These are phyloP conservation scores for Parauchenoglanis punctatus DNA, from an alignment of 2,797 vertebrate genomes.

Conservation along the genomic window DNA sequence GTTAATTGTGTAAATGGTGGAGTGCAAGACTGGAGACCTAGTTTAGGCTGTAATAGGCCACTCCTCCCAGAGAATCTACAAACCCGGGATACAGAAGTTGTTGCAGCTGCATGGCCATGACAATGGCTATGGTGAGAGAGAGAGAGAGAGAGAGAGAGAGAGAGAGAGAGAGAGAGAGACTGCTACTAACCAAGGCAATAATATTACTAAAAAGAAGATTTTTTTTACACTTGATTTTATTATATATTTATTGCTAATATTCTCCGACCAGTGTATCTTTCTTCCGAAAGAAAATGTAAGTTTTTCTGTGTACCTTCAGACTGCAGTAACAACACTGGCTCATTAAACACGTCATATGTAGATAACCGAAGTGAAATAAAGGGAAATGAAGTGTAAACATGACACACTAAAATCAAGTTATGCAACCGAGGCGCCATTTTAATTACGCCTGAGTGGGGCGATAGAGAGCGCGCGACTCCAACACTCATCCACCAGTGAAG, in stretches of 20 bases:
- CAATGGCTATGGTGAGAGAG: too few relatives aligned
- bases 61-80: too few relatives aligned
- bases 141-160: too few relatives aligned
- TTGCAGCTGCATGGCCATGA: too few relatives aligned
- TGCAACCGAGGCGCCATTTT: not conserved
- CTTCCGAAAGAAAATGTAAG: not conserved
- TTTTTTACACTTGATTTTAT: not conserved
- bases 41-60: too few relatives aligned
- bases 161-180: too few relatives aligned
- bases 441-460: not conserved
- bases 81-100: too few relatives aligned
- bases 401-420: not conserved
- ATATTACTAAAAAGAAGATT: not conserved
- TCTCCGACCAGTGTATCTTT: not conserved
- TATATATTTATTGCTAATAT: not conserved
- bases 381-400: not conserved
- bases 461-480: not conserved
- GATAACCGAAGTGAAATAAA: not conserved
- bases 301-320: not conserved
- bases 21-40: too few relatives aligned
- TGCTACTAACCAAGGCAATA: too few relatives aligned
- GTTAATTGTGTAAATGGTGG: too few relatives aligned
- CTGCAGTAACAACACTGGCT: not conserved
- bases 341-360: too few relatives aligned
- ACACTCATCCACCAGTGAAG: not conserved